Evolutionary conservation across 2,113 vertebrate genomes (phyloP).

Genomic region (Patagioenas fasciata): DNA sequence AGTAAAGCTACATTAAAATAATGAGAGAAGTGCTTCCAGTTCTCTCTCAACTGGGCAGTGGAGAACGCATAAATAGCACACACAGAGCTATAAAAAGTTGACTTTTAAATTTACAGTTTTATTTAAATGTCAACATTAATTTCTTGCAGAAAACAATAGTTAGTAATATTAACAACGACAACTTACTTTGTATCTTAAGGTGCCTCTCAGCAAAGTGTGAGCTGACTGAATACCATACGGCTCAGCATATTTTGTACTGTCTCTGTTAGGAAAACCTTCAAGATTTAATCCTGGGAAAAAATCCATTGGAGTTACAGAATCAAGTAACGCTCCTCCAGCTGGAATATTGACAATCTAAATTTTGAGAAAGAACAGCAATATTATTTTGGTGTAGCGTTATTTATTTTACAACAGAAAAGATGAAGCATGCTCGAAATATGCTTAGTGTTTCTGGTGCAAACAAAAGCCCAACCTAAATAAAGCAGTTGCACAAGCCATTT

Average conservation of each 20-base stretch:
- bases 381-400: background rate
- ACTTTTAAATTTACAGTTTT: background rate
- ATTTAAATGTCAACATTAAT: background rate
- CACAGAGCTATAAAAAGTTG: background rate
- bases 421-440: background rate
- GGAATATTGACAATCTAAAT: conserved; percentile 78
- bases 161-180: background rate
- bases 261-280: conserved; percentile 94
- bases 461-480: background rate
- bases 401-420: background rate
- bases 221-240: conserved; percentile 87
- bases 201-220: conserved; percentile 91
- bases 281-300: conserved; percentile 93
- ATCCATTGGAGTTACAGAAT: conserved; percentile 82
- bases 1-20: background rate
- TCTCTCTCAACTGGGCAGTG: background rate
- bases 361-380: conserved; percentile 24
- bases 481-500: background rate
- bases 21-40: background rate
- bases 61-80: background rate
- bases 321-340: conserved; percentile 85
- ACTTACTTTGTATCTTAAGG: conserved; percentile 90
- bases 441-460: background rate
- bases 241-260: conserved; percentile 90
- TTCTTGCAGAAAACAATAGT: background rate